A percentile compares a stretch with the other conserved stretches of the same genome.
phyloP scores from a whole-genome alignment of 1,140 invertebrate species.

The Mylabris phalerata region DNA sequence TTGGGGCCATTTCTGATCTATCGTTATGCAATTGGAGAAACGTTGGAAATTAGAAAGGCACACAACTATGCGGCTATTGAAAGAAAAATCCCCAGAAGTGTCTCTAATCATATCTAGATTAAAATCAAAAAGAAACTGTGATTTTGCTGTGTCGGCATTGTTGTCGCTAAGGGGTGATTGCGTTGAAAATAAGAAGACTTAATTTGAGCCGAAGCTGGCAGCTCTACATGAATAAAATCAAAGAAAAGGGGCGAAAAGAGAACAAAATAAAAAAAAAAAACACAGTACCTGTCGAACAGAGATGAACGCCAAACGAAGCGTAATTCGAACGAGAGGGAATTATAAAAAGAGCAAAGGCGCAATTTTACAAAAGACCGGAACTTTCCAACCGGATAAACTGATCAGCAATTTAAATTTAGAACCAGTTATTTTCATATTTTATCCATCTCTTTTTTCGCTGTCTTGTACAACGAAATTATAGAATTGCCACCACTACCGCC shows the following conservation, averaged over 20 bases:
- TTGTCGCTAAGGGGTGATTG: neutral
- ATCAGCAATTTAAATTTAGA: conserved; percentile 38
- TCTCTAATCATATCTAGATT: neutral
- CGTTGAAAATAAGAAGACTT: conserved; percentile 14
- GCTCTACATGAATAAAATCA: too few species aligned
- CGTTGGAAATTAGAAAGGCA: neutral
- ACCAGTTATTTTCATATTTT: conserved; percentile 31
- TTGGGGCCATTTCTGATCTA: neutral
- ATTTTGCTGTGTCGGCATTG: neutral
- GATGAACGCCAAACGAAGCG: conserved; percentile 26
- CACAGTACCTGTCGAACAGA: conserved; percentile 11
- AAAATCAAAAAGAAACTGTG: neutral
- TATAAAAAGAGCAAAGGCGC: conserved; percentile 24
- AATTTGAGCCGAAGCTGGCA: neutral
- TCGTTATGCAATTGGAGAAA: neutral
- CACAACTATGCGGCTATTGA: neutral
- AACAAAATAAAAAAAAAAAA: neutral
- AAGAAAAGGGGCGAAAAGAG: too few species aligned
- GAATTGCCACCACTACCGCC: too few species aligned
- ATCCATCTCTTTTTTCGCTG: neutral
- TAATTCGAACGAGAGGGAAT: conserved; percentile 23
- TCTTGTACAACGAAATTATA: too few species aligned
- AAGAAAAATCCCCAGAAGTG: neutral
- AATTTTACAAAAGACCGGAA: conserved; percentile 34
- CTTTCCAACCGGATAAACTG: conserved; percentile 37